phyloP scores from a whole-genome alignment of 2,797 vertebrate species.

The Saguinus oedipus region DNA sequence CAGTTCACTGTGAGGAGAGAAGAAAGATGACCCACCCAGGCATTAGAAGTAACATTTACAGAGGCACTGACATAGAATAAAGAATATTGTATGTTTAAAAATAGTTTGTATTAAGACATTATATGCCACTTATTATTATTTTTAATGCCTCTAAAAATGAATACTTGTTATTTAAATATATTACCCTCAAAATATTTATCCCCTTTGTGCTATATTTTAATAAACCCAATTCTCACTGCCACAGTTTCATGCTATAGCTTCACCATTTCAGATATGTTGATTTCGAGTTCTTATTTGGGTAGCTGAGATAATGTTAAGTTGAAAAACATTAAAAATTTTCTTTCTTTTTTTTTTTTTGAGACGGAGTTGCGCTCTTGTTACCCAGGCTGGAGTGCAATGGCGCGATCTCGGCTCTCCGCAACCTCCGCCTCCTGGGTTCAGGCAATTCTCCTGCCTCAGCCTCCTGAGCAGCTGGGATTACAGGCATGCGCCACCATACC shows the following conservation, averaged over 20 bases:
- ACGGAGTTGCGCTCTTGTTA: too few species aligned
- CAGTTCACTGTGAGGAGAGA: background rate
- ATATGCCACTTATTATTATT: background rate
- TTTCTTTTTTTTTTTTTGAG: background rate
- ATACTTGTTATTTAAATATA: background rate
- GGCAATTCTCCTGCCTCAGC: too few species aligned
- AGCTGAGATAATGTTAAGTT: background rate
- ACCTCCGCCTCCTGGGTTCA: too few species aligned
- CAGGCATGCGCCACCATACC: too few species aligned
- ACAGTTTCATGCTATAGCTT: background rate
- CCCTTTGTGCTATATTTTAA: background rate
- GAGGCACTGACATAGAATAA: background rate
- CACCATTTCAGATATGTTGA: background rate
- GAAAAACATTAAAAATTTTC: background rate
- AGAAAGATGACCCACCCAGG: background rate
- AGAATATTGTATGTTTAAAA: background rate
- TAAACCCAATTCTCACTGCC: background rate
- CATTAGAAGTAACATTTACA: background rate
- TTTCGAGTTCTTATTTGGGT: background rate
- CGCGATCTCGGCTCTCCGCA: too few species aligned
- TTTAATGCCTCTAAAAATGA: background rate
- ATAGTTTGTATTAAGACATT: background rate
- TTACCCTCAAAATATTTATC: background rate
- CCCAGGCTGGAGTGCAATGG: too few species aligned
- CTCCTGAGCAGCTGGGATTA: too few species aligned